phyloP scores from a whole-genome alignment of 2,113 vertebrate species.

The Choloepus hoffmanni region DNA sequence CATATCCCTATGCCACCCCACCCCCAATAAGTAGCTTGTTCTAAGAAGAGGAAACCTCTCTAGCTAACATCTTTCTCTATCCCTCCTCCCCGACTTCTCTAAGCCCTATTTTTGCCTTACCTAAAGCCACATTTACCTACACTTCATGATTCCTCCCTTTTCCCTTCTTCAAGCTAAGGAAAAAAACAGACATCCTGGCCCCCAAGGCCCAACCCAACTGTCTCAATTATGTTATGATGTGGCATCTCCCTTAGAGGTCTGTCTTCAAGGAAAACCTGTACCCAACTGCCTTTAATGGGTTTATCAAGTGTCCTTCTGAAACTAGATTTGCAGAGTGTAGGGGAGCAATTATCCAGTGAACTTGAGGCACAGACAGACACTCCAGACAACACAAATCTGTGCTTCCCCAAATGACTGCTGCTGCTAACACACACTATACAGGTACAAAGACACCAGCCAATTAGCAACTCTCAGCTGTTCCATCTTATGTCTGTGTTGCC shows the following conservation, averaged over 20 bases:
- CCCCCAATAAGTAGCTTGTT: background rate
- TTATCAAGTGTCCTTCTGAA: constrained; percentile 73
- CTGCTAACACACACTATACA: constrained; percentile 35
- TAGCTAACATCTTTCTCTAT: background rate
- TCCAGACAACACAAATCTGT: constrained; percentile 45
- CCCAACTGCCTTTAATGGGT: constrained; percentile 65
- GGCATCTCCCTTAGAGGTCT: background rate
- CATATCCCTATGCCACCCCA: background rate
- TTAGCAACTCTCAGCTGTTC: constrained; percentile 40
- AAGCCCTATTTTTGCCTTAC: background rate
- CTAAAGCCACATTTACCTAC: constrained; percentile 46
- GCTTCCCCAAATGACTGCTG: constrained; percentile 32
- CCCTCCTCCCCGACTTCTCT: background rate
- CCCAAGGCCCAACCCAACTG: constrained; percentile 37
- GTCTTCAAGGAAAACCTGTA: constrained; percentile 68
- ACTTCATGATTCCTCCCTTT: constrained; percentile 3
- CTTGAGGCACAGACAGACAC: constrained; percentile 47
- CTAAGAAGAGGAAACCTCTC: constrained; percentile 5
- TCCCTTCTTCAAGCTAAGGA: constrained; percentile 40
- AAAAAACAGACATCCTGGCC: background rate
- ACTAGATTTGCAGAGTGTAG: constrained; percentile 66
- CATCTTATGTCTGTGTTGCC: background rate
- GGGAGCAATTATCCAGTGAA: constrained; percentile 68
- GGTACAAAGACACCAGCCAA: constrained; percentile 39
- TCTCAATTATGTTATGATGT: constrained; percentile 53